phyloP scores from a whole-genome alignment of 2,888 invertebrate species.

The Torymus aiolomorphi region DNA sequence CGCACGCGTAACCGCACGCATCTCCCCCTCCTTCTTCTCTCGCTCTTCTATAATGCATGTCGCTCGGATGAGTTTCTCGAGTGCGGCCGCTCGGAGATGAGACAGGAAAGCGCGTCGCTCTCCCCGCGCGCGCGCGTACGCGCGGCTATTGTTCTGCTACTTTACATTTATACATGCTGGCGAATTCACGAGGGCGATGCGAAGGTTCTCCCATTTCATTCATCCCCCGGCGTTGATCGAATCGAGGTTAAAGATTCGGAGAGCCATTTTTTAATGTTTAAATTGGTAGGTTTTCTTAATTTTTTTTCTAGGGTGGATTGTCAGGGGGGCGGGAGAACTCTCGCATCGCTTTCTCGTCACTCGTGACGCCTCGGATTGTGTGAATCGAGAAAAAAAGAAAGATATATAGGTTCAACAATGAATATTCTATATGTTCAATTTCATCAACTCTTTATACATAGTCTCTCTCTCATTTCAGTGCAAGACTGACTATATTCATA shows the following conservation, averaged over 20 bases:
- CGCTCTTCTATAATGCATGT: conserved; percentile 22
- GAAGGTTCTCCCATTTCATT: neutral
- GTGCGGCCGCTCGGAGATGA: conserved; percentile 18
- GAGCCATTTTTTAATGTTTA: too few relatives aligned
- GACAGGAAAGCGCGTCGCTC: neutral
- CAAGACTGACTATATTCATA: neutral
- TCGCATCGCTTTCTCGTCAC: too few relatives aligned
- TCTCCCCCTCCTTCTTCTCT: too few relatives aligned
- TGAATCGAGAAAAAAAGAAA: neutral
- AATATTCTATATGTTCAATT: conserved; percentile 33
- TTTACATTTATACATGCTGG: conserved; percentile 38
- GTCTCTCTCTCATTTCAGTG: neutral
- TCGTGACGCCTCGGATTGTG: too few relatives aligned
- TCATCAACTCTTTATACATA: conserved; percentile 18
- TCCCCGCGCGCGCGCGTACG: neutral
- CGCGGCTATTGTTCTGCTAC: conserved; percentile 9
- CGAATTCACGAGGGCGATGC: conserved; percentile 4
- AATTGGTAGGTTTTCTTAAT: too few relatives aligned
- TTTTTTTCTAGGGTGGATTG: too few relatives aligned
- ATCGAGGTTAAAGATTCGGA: neutral
- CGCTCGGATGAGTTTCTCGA: conserved; percentile 25
- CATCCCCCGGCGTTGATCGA: neutral
- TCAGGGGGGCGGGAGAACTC: too few relatives aligned
- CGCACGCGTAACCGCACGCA: neutral
- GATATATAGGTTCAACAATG: conserved; percentile 20